phyloP scores from a whole-genome alignment of 2,888 invertebrate genomes.

The Prosopocoilus inquinatus region DNA sequence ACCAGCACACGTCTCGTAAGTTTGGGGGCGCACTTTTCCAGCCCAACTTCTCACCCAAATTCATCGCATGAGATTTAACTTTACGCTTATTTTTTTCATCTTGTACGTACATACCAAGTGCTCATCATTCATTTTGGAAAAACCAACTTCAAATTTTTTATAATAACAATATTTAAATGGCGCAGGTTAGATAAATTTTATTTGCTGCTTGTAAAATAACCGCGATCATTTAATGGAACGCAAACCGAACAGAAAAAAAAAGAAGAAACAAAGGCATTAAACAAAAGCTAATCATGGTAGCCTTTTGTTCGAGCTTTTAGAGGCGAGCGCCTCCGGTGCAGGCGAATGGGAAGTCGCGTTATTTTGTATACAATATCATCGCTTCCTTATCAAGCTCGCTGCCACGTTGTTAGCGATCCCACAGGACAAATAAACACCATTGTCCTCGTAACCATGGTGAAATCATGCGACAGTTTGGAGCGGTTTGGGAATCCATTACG shows the following conservation, averaged over 20 bases:
- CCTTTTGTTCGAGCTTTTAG: conserved; percentile 29
- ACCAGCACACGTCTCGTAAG: conserved; percentile 41
- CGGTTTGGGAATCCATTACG: conserved; percentile 38
- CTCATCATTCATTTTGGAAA: too few relatives aligned
- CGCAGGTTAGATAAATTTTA: too few relatives aligned
- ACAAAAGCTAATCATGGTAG: conserved; percentile 30
- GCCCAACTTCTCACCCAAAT: too few relatives aligned
- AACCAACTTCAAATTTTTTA: too few relatives aligned
- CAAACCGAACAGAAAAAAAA: conserved; percentile 11
- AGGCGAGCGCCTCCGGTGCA: conserved; percentile 15
- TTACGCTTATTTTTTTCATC: too few relatives aligned
- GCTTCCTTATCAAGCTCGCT: conserved; percentile 51
- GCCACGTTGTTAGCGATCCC: conserved; percentile 54
- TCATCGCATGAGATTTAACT: too few relatives aligned
- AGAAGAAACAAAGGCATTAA: conserved; percentile 25
- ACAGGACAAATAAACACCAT: conserved; percentile 55
- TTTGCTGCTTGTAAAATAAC: too few relatives aligned
- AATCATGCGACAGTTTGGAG: conserved; percentile 50
- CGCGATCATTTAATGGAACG: background rate
- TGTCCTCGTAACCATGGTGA: conserved; percentile 54
- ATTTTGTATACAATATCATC: conserved; percentile 51
- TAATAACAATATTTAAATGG: too few relatives aligned
- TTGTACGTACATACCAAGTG: too few relatives aligned
- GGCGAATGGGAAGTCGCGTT: conserved; percentile 29
- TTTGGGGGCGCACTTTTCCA: background rate